A percentile compares a stretch with the other conserved stretches of the same genome.
Conservation (phyloP, 2,113 vertebrate genomes). For the Psittacus erithacus region DNA sequence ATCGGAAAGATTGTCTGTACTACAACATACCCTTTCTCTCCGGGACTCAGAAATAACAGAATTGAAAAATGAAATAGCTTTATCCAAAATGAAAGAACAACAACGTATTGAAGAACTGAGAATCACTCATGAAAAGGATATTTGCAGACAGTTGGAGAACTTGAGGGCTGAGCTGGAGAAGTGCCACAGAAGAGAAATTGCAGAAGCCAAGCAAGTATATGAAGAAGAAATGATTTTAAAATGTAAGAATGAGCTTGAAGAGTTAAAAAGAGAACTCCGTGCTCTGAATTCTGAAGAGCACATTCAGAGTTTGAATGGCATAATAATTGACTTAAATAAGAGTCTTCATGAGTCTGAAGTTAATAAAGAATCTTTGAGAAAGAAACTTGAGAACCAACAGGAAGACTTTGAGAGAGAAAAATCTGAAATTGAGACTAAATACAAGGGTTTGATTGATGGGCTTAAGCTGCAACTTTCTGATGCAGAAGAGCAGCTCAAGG, state of each 20-base stretch:
- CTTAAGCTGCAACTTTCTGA: slow-evolving; percentile 50
- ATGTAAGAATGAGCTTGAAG: slow-evolving; percentile 33
- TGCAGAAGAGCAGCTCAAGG: slow-evolving; percentile 69
- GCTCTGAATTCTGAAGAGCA: slow-evolving; percentile 33
- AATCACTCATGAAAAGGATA: neutral
- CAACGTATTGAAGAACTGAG: neutral
- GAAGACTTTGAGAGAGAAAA: slow-evolving; percentile 65
- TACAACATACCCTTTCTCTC: slow-evolving; percentile 49
- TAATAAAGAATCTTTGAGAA: slow-evolving; percentile 40
- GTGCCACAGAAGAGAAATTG: slow-evolving; percentile 47
- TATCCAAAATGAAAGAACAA: neutral
- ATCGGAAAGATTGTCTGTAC: neutral
- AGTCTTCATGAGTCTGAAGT: slow-evolving; percentile 42
- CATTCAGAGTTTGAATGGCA: slow-evolving; percentile 36
- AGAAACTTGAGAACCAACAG: slow-evolving; percentile 72
- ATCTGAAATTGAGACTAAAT: slow-evolving; percentile 61
- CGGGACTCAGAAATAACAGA: slow-evolving; percentile 41
- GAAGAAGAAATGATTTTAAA: slow-evolving; percentile 38
- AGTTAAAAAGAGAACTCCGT: slow-evolving; percentile 21
- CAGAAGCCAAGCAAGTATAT: neutral
- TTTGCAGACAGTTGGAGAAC: slow-evolving; percentile 37
- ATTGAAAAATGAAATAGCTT: slow-evolving; percentile 34
- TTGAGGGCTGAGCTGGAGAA: slow-evolving; percentile 68
- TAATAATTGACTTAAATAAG: slow-evolving; percentile 56
- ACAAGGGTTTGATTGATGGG: slow-evolving; percentile 66